Base-by-base conservation (phyloP, 2,797 vertebrate genomes). In the Capromys pilorides region DNA sequence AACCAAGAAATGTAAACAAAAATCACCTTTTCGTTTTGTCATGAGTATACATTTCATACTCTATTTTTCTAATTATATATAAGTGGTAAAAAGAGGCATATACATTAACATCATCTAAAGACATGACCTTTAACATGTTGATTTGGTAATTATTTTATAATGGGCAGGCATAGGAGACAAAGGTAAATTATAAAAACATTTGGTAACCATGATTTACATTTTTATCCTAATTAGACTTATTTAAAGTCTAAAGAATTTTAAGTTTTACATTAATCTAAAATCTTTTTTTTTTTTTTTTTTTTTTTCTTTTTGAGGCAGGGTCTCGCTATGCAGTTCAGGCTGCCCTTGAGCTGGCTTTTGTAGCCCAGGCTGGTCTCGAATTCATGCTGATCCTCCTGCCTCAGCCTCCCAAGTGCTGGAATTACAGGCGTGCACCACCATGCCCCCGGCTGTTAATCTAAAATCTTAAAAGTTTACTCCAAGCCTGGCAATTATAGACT, bases 191-290 rank as follows among this genome's bases (percentile, higher is more conserved):
- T 80, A 80, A 85, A 86, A 88, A 66, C 18, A 61, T 73, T 81
- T 94, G 16, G 18, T 69, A 12, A 83, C 31, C 66, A 71, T 90
- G 75, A 75, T 93, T 90, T 87, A 18, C 5, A 12, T 91, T 89
- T 80, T 90, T 85, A 80, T 77, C 67, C 86, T 89, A 90, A 36
- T 90, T 93, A 62, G 62, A 84, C 78, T 77, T 88, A 33, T 91
- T 91, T 8, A 45, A 14, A 13, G 36, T 36, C 26, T 81, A 69
- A 57, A 84, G 57, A 95, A 88, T 86, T 93, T 83, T 87, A 16
- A 83, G 24, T 83, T 79, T 92, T 91, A 79, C 71, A n/a, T 90
- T 71, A 77, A 36, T 62, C 18, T 84, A 45, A 93, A 91, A 79
- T 62, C 13, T 93, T 45, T 45, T 45, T 45, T 45, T 45, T 45